Evolutionary conservation across 1,140 invertebrate genomes (phyloP).

Genomic region (Nixonia krombeini): DNA sequence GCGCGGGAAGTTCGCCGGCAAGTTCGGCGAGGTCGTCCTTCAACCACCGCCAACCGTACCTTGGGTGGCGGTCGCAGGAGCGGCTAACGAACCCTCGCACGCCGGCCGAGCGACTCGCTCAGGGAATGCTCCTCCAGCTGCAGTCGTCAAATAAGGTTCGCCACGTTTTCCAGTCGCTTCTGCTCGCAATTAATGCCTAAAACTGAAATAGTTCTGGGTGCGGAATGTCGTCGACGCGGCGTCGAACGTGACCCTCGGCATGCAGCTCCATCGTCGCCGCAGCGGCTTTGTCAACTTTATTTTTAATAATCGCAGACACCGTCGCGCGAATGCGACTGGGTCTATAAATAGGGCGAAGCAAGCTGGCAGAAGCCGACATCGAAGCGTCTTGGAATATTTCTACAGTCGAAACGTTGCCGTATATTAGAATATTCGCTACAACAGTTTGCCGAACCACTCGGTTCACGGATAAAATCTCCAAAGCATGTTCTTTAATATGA

Average conservation of each 20-base stretch:
- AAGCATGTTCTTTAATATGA: no score
- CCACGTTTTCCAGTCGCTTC: no score
- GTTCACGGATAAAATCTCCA: no score
- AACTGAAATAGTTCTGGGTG: no score
- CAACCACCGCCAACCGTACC: conserved; percentile 82
- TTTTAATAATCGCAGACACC: conserved; percentile 62
- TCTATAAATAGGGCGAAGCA: conserved; percentile 58
- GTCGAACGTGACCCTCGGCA: conserved; percentile 16
- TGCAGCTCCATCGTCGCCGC: conserved; percentile 22
- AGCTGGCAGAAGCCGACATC: conserved; percentile 36
- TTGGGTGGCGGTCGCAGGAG: conserved; percentile 92
- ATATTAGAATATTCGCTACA: conserved; percentile 15
- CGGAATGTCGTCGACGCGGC: no score
- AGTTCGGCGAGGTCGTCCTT: conserved; percentile 77
- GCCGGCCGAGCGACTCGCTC: conserved; percentile 83
- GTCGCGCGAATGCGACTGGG: conserved; percentile 47
- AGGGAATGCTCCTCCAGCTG: conserved; percentile 71
- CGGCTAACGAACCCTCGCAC: conserved; percentile 82
- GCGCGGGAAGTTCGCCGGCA: conserved; percentile 78
- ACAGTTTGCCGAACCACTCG: no score
- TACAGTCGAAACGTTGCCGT: conserved; percentile 15
- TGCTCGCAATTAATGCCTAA: no score
- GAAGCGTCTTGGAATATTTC: conserved; percentile 28
- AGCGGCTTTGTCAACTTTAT: conserved; percentile 57
- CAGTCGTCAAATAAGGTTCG: conserved; percentile 66